These are phyloP conservation scores for Cliona cf. orientalis DNA, from an alignment of 37 sponge, comb jelly and placozoan species.

Conservation along the genomic window DNA sequence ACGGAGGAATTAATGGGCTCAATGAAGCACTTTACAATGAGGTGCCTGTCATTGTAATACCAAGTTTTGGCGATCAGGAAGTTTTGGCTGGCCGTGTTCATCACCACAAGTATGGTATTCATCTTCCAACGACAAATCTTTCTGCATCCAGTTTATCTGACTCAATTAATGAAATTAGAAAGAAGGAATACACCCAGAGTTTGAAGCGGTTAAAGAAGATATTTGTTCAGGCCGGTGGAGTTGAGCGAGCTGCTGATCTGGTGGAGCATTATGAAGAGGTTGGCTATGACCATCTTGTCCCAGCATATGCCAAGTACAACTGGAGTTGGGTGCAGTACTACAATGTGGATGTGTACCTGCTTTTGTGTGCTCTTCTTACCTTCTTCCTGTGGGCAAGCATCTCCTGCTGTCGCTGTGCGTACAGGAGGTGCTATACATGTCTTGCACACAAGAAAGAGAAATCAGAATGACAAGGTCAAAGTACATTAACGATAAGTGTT, in stretches of 20 bases:
- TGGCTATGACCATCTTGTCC: slow-evolving; percentile 69
- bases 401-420: too few relatives aligned
- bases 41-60: slow-evolving; percentile 56
- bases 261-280: slow-evolving; percentile 64
- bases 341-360: slow-evolving; percentile 69
- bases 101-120: slow-evolving; percentile 12
- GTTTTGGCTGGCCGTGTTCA: slow-evolving; percentile 26
- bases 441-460: too few relatives aligned
- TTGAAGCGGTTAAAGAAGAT: slow-evolving; percentile 23
- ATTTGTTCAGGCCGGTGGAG: slow-evolving; percentile 51
- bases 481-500: too few relatives aligned
- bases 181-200: slow-evolving; percentile 9
- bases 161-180: neutral
- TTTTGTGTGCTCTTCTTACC: too few relatives aligned
- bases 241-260: slow-evolving; percentile 54
- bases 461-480: too few relatives aligned
- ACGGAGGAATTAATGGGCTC: slow-evolving; percentile 67
- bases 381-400: too few relatives aligned
- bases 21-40: slow-evolving; percentile 64
- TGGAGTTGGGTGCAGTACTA: slow-evolving; percentile 75
- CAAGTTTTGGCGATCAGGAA: slow-evolving; percentile 36
- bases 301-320: slow-evolving; percentile 57
- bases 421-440: too few relatives aligned
- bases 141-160: neutral
- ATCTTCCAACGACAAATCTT: neutral